Evolutionary conservation across 2,113 vertebrate genomes (phyloP), one percentile per base, ranked within the genome.

Genomic region (Hypocryptadius cinnamomeus): DNA sequence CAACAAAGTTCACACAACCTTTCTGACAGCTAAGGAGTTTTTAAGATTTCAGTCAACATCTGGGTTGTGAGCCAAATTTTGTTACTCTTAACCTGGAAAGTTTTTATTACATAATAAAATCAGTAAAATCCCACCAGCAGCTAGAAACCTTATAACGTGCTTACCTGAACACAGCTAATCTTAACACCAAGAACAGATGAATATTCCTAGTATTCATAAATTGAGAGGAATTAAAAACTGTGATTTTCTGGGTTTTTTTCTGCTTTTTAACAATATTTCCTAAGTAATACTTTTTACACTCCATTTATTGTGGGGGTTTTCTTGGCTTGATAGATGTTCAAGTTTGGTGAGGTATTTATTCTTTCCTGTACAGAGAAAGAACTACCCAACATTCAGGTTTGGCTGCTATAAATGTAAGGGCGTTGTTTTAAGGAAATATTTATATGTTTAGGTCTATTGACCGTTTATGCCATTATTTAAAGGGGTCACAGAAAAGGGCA

Each of bases 401-500:
- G 42, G 30, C 35, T 71, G 40, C 76, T 80, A 15, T 33, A 74
- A 77, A 79, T 28, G 53, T 22, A 45, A 86, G 35, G 25, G 7
- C 40, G n/a, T 79, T 74, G 40, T 92, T 94, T 86, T 94, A 89
- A 94, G 94, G 89, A 92, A 95, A 93, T 95, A 94, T 96, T 95
- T 97, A 88, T 93, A 95, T 95, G 94, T 94, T 96, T 96, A 89
- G 71, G 84, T 95, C 90, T 94, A 86, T 72, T 95, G 90, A 92
- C 92, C 74, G 17, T 90, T 92, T 96, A 96, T 86, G 69, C 76
- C 15, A 44, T 94, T 94, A 92, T 88, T 95, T 90, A 90, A 95
- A 95, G 87, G 95, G 96, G 95, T 97, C 96, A 96, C 56, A 31
- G 87, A 39, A 96, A 92, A 96, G 94, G 97, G 94, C 96, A 97